phyloP scores from a whole-genome alignment of 2,888 invertebrate species.

The Drosophila mercatorum region DNA sequence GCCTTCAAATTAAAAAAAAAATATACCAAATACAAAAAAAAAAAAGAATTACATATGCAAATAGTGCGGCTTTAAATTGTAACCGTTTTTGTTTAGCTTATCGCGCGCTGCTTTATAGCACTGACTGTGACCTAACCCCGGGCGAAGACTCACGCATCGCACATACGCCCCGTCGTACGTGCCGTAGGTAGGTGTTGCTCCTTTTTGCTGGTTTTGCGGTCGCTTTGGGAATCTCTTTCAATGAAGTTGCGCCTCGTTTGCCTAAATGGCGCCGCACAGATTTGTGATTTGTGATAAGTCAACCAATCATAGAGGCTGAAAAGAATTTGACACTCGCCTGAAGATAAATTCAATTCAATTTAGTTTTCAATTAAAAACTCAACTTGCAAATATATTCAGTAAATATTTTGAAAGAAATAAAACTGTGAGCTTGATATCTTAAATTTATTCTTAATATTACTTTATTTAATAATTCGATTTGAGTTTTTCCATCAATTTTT shows the following conservation, averaged over 20 bases:
- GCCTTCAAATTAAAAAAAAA: slow-evolving; percentile 17
- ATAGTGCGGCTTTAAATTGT: slow-evolving; percentile 43
- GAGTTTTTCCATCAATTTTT: slow-evolving; percentile 4
- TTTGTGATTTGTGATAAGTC: slow-evolving; percentile 42
- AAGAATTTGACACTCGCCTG: slow-evolving; percentile 26
- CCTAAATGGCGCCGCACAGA: slow-evolving; percentile 40
- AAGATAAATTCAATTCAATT: slow-evolving; percentile 16
- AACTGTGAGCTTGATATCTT: not conserved
- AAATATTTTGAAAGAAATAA: not conserved
- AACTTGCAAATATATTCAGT: not conserved
- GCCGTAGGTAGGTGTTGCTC: slow-evolving; percentile 12
- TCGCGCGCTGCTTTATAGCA: slow-evolving; percentile 28
- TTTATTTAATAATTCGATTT: not conserved
- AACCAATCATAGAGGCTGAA: slow-evolving; percentile 32
- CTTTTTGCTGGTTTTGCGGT: slow-evolving; percentile 6
- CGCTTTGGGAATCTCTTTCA: slow-evolving; percentile 25
- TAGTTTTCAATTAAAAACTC: slow-evolving; percentile 17
- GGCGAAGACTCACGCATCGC: slow-evolving; percentile 25
- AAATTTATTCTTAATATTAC: not conserved
- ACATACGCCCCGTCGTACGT: slow-evolving; percentile 21
- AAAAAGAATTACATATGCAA: slow-evolving; percentile 57
- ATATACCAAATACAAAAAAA: slow-evolving; percentile 11
- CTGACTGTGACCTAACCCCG: slow-evolving; percentile 48
- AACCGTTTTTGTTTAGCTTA: slow-evolving; percentile 28
- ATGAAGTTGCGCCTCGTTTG: slow-evolving; percentile 31